Conservation (phyloP, 2,888 invertebrate species). For the Zaprionus bogoriensis region DNA sequence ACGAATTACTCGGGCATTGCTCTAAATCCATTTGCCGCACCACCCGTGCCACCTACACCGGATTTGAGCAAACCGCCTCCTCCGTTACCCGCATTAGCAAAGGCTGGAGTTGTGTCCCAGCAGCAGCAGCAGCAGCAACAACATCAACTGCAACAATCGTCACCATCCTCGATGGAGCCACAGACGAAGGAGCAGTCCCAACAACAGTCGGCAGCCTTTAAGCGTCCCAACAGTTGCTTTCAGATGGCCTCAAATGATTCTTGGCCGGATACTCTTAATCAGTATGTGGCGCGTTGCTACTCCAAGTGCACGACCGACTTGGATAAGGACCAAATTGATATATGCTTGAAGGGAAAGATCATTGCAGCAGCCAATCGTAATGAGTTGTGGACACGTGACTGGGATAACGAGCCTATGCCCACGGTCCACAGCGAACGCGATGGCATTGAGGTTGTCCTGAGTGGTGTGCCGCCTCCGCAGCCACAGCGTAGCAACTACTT, state of each 20-base stretch:
- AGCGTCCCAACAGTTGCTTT: slow-evolving; percentile 82
- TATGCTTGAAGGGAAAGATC: slow-evolving; percentile 96
- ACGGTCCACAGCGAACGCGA: slow-evolving; percentile 91
- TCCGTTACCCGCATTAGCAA: slow-evolving; percentile 55
- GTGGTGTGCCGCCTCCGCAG: slow-evolving; percentile 83
- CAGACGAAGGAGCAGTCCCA: slow-evolving; percentile 7
- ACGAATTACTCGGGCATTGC: slow-evolving; percentile 16
- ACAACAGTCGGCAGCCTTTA: slow-evolving; percentile 44
- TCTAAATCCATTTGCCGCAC: slow-evolving; percentile 48
- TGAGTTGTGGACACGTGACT: slow-evolving; percentile 94
- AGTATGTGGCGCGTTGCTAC: slow-evolving; percentile 96
- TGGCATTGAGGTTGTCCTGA: slow-evolving; percentile 83
- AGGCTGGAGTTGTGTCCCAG: neutral
- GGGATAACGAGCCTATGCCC: slow-evolving; percentile 97
- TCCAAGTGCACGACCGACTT: slow-evolving; percentile 93
- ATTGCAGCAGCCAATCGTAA: slow-evolving; percentile 94
- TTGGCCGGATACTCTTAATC: slow-evolving; percentile 91
- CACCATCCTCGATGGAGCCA: slow-evolving; percentile 1
- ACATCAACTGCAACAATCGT: slow-evolving; percentile 5
- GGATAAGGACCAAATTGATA: slow-evolving; percentile 97
- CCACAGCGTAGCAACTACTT: slow-evolving; percentile 82
- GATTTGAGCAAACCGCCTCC: slow-evolving; percentile 81
- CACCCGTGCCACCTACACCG: slow-evolving; percentile 50
- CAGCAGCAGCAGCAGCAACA: slow-evolving; percentile 13
- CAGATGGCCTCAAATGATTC: slow-evolving; percentile 86